phyloP scores from a whole-genome alignment of 92 coral and sea anemone genomes.

The Montipora capitata region DNA sequence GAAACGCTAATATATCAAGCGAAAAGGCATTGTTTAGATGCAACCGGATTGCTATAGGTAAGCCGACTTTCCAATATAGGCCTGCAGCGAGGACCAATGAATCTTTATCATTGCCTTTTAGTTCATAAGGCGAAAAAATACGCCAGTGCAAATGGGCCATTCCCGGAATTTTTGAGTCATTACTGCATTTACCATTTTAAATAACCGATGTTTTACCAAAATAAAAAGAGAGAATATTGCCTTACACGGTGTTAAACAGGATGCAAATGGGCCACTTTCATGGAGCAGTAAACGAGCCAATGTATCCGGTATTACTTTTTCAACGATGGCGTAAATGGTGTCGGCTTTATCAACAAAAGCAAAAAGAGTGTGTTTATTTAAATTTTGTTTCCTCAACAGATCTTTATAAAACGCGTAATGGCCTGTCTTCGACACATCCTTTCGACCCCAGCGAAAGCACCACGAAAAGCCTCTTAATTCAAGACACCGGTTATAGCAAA shows the following conservation, averaged over 20 bases:
- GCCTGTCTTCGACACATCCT: neutral
- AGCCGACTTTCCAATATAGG: neutral
- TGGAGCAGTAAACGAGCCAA: neutral
- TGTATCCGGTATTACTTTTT: constrained; percentile 6
- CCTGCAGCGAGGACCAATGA: too few relatives aligned
- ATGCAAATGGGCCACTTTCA: neutral
- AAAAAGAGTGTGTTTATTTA: neutral
- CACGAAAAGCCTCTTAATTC: too few relatives aligned
- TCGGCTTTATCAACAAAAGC: neutral
- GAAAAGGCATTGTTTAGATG: neutral
- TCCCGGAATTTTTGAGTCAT: neutral
- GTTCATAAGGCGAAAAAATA: too few relatives aligned
- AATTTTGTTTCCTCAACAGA: neutral
- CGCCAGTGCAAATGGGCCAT: neutral
- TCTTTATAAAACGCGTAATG: neutral
- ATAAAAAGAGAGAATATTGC: neutral
- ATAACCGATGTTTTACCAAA: neutral
- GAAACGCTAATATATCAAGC: too few relatives aligned
- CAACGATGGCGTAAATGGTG: neutral
- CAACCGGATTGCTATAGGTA: neutral
- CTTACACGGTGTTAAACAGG: neutral
- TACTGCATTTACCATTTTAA: neutral
- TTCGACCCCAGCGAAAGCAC: neutral
- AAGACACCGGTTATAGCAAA: neutral
- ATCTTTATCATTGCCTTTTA: too few relatives aligned